Percentiles rank a stretch among this genome's conserved stretches.
Conservation (phyloP, 53 echinoderm and acorn worm species). For the Holothuria leucospilota region DNA sequence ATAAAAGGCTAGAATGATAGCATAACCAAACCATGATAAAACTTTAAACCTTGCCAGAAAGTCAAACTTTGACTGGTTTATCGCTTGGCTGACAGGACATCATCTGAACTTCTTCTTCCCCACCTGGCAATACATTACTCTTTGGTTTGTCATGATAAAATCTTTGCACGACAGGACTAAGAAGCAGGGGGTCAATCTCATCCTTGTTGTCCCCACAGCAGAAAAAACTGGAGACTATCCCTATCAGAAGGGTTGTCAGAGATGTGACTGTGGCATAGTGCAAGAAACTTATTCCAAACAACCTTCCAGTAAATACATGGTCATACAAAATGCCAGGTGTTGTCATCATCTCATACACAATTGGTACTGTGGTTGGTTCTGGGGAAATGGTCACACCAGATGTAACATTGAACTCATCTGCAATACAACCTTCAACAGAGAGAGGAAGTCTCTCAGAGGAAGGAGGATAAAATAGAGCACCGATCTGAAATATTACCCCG, state of each 20-base stretch:
- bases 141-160: background rate
- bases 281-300: constrained; percentile 33
- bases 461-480: background rate
- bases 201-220: background rate
- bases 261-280: constrained; percentile 11
- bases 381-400: background rate
- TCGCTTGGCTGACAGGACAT: no score
- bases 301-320: background rate
- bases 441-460: constrained; percentile 7
- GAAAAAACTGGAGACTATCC: background rate
- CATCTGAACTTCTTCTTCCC: no score
- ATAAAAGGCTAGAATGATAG: no score
- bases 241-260: constrained; percentile 21
- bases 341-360: background rate
- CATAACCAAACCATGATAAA: no score
- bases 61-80: no score
- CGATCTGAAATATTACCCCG: constrained; percentile 23
- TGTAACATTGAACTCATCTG: background rate
- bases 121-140: no score
- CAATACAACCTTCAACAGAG: background rate
- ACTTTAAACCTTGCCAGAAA: no score
- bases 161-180: constrained; percentile 13
- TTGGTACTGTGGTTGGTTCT: background rate
- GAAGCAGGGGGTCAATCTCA: constrained; percentile 4
- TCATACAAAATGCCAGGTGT: background rate